Percentiles rank a stretch among this genome's conserved stretches.
Conservation (phyloP, 1,140 invertebrate genomes). For the Macrosteles quadrilineatus region DNA sequence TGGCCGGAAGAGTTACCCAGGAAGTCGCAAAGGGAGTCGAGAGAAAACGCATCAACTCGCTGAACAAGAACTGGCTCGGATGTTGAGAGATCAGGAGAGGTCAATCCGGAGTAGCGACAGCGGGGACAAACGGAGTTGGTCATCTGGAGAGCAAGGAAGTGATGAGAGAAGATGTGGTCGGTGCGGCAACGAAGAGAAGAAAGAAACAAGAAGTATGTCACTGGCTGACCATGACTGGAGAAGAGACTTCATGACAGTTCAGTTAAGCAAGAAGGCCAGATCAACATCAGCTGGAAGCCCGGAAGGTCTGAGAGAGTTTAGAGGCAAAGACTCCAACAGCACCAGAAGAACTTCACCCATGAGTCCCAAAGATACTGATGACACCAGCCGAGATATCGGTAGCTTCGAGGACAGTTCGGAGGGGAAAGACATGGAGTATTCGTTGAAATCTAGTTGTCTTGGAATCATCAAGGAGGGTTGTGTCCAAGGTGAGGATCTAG, state of each 20-base stretch:
- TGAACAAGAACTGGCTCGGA: conserved; percentile 33
- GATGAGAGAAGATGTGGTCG: conserved; percentile 26
- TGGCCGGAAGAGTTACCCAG: conserved; percentile 61
- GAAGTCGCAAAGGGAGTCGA: conserved; percentile 60
- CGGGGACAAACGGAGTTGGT: conserved; percentile 37
- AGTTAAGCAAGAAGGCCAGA: conserved; percentile 14
- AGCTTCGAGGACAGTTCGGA: conserved; percentile 26
- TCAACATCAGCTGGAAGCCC: conserved; percentile 32
- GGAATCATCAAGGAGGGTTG: conserved; percentile 32
- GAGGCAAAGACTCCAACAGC: conserved; percentile 14
- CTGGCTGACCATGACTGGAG: conserved; percentile 31
- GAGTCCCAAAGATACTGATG: conserved; percentile 29
- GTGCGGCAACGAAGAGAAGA: conserved; percentile 19
- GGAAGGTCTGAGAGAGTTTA: conserved; percentile 30
- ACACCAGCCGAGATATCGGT: conserved; percentile 15
- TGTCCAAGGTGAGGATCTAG: conserved; percentile 28
- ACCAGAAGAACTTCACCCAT: conserved; percentile 23
- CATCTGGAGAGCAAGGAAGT: conserved; percentile 36
- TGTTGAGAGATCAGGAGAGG: conserved; percentile 28
- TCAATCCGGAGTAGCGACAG: conserved; percentile 37
- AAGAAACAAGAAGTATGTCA: conserved; percentile 27
- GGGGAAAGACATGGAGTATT: conserved; percentile 13
- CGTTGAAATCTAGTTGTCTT: conserved; percentile 7
- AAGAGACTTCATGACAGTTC: conserved; percentile 28
- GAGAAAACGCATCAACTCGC: conserved; percentile 52